Conservation (phyloP, 2,113 vertebrate genomes). For the Eulacestoma nigropectus region DNA sequence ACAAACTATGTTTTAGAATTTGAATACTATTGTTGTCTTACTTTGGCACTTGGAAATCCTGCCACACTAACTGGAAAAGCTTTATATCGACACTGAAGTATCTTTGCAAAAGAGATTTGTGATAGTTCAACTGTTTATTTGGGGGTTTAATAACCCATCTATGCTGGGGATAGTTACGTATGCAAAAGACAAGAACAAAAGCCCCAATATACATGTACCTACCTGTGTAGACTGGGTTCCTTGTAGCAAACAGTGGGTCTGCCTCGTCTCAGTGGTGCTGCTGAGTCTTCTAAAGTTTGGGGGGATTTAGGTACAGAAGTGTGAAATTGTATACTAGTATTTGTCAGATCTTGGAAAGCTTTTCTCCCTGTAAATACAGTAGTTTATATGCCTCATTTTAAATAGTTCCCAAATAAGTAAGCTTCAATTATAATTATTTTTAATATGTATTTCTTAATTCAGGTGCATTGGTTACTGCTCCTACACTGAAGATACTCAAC, state of each 20-base stretch:
- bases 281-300: not conserved
- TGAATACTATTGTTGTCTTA: not conserved
- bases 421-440: not conserved
- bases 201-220: not conserved
- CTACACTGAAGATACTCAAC: not conserved
- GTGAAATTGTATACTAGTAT: not conserved
- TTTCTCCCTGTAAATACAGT: slow-evolving; percentile 51
- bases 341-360: slow-evolving; percentile 66
- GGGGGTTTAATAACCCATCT: not conserved
- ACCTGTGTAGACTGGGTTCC: slow-evolving; percentile 62
- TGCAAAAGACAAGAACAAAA: not conserved
- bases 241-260: slow-evolving; percentile 45
- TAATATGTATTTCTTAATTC: not conserved
- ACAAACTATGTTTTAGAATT: not conserved
- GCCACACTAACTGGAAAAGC: not conserved
- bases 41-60: not conserved
- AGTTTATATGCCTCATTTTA: not conserved
- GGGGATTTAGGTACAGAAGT: not conserved
- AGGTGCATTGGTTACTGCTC: not conserved
- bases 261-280: not conserved
- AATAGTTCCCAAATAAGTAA: not conserved
- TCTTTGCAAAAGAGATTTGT: not conserved
- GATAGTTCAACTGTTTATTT: not conserved
- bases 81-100: not conserved
- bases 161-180: rapidly evolving